Percentiles rank a stretch among this genome's conserved stretches.
phyloP scores from a whole-genome alignment of 2,113 vertebrate genomes.

The Epinephelus moara region DNA sequence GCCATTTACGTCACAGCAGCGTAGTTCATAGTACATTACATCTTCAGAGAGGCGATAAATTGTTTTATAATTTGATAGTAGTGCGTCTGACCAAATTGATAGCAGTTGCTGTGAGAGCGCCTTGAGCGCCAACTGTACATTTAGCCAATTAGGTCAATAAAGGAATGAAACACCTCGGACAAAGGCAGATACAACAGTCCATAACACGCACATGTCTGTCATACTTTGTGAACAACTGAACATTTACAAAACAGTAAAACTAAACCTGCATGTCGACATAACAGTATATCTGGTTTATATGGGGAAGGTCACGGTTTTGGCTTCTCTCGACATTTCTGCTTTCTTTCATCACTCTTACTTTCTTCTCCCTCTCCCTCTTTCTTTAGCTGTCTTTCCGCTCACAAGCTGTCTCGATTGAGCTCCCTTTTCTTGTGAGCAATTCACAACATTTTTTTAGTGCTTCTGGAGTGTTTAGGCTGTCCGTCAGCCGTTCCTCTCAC shows the following conservation, averaged over 20 bases:
- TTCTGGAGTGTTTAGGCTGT: conserved; percentile 45
- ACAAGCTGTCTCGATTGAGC: conserved; percentile 6
- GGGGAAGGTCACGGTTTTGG: conserved; percentile 8
- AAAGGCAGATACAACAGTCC: conserved; percentile 10
- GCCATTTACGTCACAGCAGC: conserved; percentile 72
- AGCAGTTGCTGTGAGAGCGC: conserved; percentile 56
- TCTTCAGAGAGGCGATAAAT: conserved; percentile 66
- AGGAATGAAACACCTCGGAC: conserved; percentile 45
- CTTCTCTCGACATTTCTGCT: neutral
- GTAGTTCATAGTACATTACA: conserved; percentile 55
- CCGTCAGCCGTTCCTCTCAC: conserved; percentile 45
- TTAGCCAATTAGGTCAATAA: conserved; percentile 58
- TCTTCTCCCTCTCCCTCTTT: neutral
- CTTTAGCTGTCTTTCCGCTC: neutral
- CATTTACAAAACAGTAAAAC: conserved; percentile 3
- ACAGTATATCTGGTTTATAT: neutral
- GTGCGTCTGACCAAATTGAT: conserved; percentile 55
- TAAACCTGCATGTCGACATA: neutral
- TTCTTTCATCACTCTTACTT: conserved; percentile 9
- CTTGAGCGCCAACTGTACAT: conserved; percentile 52
- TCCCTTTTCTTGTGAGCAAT: conserved; percentile 13
- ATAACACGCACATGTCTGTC: conserved; percentile 13
- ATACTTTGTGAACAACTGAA: conserved; percentile 25
- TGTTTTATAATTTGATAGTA: conserved; percentile 65
- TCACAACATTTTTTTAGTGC: conserved; percentile 48